Evolutionary conservation across 1,140 invertebrate species (phyloP).

Genomic region (Acyrthosiphon pisum): DNA sequence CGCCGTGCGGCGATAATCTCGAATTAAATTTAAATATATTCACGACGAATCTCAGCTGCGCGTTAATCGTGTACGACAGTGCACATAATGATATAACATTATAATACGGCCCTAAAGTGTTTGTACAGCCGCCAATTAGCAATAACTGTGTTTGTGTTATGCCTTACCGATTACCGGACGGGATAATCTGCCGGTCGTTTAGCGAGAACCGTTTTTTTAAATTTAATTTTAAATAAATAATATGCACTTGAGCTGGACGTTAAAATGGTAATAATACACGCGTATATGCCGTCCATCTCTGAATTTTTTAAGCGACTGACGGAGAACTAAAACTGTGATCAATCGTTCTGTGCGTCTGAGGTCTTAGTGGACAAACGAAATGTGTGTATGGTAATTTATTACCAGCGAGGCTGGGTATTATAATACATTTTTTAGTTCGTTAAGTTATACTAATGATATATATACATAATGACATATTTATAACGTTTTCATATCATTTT

Average conservation of each 20-base stretch:
- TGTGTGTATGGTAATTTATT: not conserved
- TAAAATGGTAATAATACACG: no score
- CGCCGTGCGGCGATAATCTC: not conserved
- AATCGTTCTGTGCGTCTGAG: not conserved
- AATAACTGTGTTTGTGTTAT: not conserved
- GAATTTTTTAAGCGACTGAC: no score
- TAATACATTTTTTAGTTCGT: no score
- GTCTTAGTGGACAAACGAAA: not conserved
- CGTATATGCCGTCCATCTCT: rapidly evolving
- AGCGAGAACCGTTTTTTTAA: not conserved
- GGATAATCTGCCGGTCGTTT: not conserved
- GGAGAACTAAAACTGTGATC: not conserved
- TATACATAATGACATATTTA: no score
- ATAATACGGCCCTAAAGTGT: not conserved
- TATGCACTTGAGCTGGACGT: not conserved
- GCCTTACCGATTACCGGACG: not conserved
- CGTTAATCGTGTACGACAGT: not conserved
- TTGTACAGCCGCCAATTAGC: not conserved
- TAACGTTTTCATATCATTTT: no score
- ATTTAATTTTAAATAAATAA: not conserved
- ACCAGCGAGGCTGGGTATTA: no score
- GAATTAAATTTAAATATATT: not conserved
- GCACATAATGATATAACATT: not conserved
- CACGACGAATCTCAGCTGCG: not conserved
- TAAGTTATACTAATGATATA: no score